Evolutionary conservation across 2,797 vertebrate genomes (phyloP).

Genomic region (Chlorospingus semifuscus): DNA sequence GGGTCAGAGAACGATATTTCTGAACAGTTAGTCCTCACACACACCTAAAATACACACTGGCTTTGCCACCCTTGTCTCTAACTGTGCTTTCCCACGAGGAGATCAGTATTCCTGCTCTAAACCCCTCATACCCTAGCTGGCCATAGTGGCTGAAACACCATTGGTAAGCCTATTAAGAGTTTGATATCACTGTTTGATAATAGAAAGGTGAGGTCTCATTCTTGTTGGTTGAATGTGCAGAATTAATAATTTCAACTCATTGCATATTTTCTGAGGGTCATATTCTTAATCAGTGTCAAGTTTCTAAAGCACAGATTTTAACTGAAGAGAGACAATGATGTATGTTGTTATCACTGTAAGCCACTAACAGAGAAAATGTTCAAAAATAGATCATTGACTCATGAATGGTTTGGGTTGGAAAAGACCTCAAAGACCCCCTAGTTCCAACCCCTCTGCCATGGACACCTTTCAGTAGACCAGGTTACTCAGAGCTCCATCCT

Average conservation of each 20-base stretch:
- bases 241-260: neutral
- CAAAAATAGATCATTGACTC: neutral
- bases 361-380: neutral
- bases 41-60: accelerated
- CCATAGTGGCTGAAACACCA: neutral
- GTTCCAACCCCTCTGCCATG: neutral
- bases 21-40: neutral
- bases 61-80: neutral
- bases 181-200: neutral
- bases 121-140: neutral
- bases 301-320: conserved; percentile 5
- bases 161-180: neutral
- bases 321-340: neutral
- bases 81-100: neutral
- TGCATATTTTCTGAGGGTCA: neutral
- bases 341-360: neutral
- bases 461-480: neutral
- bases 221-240: neutral
- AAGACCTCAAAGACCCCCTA: neutral
- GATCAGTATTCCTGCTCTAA: neutral
- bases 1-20: neutral
- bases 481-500: neutral
- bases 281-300: neutral
- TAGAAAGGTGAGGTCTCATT: neutral
- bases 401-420: neutral